Evolutionary conservation across 2,797 vertebrate species (phyloP).

Genomic region (Clarias pachynema): DNA sequence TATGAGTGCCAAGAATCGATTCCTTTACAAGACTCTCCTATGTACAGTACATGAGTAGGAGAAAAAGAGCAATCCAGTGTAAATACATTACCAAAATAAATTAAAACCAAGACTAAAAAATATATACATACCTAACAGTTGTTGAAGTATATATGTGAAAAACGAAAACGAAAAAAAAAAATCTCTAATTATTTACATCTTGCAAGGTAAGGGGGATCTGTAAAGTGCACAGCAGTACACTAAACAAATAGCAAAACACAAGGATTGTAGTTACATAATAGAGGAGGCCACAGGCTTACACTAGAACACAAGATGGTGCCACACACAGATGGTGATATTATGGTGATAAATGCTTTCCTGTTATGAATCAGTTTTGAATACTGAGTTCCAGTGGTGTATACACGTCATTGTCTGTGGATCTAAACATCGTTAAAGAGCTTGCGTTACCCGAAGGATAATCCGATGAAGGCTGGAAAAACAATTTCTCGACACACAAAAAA

Average conservation of each 20-base stretch:
- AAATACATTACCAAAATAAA: slow-evolving; percentile 65
- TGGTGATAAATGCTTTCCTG: slow-evolving; percentile 16
- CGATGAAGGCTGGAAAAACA: slow-evolving; percentile 12
- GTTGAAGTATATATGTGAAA: slow-evolving; percentile 31
- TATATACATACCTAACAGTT: slow-evolving; percentile 61
- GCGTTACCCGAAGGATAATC: slow-evolving; percentile 13
- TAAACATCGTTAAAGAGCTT: slow-evolving; percentile 16
- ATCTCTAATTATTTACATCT: slow-evolving; percentile 32
- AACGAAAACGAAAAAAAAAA: not conserved
- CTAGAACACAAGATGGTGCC: slow-evolving; percentile 18
- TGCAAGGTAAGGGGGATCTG: slow-evolving; percentile 20
- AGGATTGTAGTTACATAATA: slow-evolving; percentile 34
- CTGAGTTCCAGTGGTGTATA: slow-evolving; percentile 21
- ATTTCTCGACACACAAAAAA: not conserved
- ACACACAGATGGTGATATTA: slow-evolving; percentile 17
- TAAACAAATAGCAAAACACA: slow-evolving; percentile 32
- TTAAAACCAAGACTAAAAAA: slow-evolving; percentile 49
- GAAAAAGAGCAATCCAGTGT: slow-evolving; percentile 71
- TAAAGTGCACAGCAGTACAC: slow-evolving; percentile 51
- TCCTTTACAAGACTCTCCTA: slow-evolving; percentile 73
- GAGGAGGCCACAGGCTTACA: slow-evolving; percentile 31
- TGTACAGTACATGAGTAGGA: slow-evolving; percentile 69
- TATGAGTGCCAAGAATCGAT: slow-evolving; percentile 72
- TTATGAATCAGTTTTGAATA: slow-evolving; percentile 24
- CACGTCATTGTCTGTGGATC: slow-evolving; percentile 6